Evolutionary conservation across 2,888 invertebrate species (phyloP).

Genomic region (Brachypalpus laphriformis): DNA sequence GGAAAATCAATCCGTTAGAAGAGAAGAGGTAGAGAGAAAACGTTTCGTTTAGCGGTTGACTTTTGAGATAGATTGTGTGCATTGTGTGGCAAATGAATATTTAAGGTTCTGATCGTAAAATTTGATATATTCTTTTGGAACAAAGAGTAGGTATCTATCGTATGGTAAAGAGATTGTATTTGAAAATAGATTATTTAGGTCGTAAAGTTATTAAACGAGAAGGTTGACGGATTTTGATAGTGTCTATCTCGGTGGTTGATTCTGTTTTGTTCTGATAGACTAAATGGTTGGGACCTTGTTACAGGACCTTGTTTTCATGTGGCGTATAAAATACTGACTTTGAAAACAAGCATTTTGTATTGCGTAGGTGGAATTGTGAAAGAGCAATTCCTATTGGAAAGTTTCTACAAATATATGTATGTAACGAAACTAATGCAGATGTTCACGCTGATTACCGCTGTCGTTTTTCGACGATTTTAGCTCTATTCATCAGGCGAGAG

Average conservation of each 20-base stretch:
- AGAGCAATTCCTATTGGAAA: too few species aligned
- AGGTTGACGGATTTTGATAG: background rate
- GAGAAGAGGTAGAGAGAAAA: background rate
- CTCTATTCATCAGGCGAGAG: too few species aligned
- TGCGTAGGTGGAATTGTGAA: too few species aligned
- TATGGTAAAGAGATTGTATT: background rate
- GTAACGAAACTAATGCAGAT: too few species aligned
- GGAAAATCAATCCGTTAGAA: slow-evolving; percentile 25
- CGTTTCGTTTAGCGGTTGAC: background rate
- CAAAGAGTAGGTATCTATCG: background rate
- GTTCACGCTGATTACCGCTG: too few species aligned
- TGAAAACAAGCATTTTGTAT: too few species aligned
- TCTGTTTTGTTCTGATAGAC: background rate
- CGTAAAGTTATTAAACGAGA: background rate
- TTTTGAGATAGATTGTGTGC: background rate
- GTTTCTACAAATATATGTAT: too few species aligned
- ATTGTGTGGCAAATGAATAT: background rate
- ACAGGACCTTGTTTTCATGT: too few species aligned
- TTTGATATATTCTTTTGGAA: background rate
- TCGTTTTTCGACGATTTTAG: too few species aligned
- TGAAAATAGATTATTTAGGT: slow-evolving; percentile 6
- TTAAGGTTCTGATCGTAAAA: background rate
- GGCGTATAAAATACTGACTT: too few species aligned
- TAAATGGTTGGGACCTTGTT: too few species aligned
- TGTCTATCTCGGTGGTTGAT: background rate